Conservation (phyloP, 1,140 invertebrate species). For the Camponotus floridanus region DNA sequence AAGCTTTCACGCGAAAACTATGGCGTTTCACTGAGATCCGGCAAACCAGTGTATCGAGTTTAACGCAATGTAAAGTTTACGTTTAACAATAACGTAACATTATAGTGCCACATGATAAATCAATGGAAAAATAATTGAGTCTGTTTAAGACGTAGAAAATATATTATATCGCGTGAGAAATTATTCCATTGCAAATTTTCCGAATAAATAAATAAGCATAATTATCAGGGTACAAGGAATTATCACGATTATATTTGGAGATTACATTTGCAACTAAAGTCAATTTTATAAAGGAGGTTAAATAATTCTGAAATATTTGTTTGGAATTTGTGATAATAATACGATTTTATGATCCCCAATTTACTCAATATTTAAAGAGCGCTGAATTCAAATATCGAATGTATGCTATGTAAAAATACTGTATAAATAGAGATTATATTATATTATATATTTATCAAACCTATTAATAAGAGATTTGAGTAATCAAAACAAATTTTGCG, state of each 20-base stretch:
- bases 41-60: slow-evolving; percentile 1
- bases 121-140: slow-evolving; percentile 16
- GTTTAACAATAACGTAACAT: slow-evolving; percentile 25
- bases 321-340: not conserved
- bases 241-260: not conserved
- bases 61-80: slow-evolving; percentile 32
- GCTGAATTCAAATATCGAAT: not conserved
- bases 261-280: not conserved
- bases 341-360: not conserved
- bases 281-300: not conserved
- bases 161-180: too few relatives aligned
- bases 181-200: not conserved
- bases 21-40: not conserved
- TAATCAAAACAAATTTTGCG: not conserved
- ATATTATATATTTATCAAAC: not conserved
- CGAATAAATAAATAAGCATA: not conserved
- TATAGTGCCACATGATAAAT: slow-evolving; percentile 27
- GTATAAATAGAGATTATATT: not conserved
- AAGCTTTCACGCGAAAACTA: slow-evolving; percentile 54
- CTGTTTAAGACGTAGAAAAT: not conserved
- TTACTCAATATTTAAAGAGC: not conserved
- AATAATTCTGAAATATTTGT: not conserved
- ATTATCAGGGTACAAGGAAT: not conserved
- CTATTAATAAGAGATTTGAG: not conserved
- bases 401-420: not conserved